Evolutionary conservation across 2,797 vertebrate genomes (phyloP).

Genomic region (Artibeus jamaicensis): DNA sequence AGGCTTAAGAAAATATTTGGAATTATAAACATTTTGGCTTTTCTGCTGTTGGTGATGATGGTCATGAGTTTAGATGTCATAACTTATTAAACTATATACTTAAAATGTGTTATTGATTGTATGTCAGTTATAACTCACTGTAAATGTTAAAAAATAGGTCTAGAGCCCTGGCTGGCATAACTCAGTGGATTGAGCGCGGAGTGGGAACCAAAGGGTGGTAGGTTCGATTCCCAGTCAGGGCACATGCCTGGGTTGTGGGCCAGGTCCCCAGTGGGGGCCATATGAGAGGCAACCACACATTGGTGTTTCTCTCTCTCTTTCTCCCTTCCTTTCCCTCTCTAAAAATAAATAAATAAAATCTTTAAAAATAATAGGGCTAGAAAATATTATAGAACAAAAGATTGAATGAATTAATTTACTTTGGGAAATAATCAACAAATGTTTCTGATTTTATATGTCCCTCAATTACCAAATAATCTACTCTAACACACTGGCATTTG

Average conservation of each 20-base stretch:
- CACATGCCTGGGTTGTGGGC: too few species aligned
- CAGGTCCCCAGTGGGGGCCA: too few species aligned
- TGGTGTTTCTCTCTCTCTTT: too few species aligned
- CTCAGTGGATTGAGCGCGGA: too few species aligned
- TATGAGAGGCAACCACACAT: too few species aligned
- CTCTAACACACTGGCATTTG: not conserved
- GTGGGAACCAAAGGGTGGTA: too few species aligned
- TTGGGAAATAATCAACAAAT: not conserved
- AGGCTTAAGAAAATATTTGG: not conserved
- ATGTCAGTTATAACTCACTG: not conserved
- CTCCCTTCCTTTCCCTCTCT: too few species aligned
- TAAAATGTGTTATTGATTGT: not conserved
- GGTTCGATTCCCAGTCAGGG: too few species aligned
- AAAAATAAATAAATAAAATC: too few species aligned
- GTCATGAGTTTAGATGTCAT: not conserved
- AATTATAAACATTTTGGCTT: not conserved
- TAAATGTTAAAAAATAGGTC: not conserved
- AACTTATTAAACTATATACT: not conserved
- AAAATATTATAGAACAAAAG: not conserved
- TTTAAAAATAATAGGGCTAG: not conserved
- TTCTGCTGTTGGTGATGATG: not conserved
- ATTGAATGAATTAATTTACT: not conserved
- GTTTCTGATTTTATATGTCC: not conserved
- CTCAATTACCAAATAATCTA: not conserved
- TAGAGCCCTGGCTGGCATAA: not conserved